Conservation (phyloP, 2,113 vertebrate species). For the Cynoglossus semilaevis region DNA sequence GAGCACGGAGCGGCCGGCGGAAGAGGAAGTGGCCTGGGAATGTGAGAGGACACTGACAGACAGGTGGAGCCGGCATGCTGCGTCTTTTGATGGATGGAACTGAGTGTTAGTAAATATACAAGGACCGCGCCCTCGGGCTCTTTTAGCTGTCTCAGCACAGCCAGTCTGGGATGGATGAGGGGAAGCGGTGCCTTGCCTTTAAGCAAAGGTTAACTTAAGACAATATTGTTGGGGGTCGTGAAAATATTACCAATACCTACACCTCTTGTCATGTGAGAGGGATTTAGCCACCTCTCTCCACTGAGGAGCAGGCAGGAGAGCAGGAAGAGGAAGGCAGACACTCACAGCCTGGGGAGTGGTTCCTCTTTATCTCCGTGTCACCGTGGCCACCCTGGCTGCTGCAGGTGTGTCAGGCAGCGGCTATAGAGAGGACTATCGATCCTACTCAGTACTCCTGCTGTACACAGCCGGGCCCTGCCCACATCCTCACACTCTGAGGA, state of each 20-base stretch:
- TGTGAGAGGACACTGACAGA: constrained; percentile 70
- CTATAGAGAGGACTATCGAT: constrained; percentile 68
- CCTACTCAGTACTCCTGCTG: constrained; percentile 57
- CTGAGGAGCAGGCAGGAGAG: constrained; percentile 18
- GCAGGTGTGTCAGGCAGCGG: constrained; percentile 65
- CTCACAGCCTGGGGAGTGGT: constrained; percentile 58
- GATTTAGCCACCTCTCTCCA: constrained; percentile 66
- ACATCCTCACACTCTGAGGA: constrained; percentile 58
- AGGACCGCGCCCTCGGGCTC: constrained; percentile 63
- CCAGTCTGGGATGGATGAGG: constrained; percentile 48
- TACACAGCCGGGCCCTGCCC: constrained; percentile 57
- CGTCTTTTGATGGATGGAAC: constrained; percentile 76
- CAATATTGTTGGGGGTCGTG: constrained; percentile 70
- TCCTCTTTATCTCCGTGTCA: constrained; percentile 71
- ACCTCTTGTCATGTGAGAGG: constrained; percentile 43
- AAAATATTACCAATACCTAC: constrained; percentile 67
- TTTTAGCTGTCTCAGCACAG: constrained; percentile 75
- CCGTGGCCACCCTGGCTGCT: constrained; percentile 63
- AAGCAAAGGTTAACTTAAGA: constrained; percentile 76
- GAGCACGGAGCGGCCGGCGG: constrained; percentile 27
- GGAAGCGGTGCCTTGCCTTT: constrained; percentile 32
- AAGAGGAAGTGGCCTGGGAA: constrained; percentile 65
- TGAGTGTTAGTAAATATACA: constrained; percentile 77
- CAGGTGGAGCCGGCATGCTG: constrained; percentile 63
- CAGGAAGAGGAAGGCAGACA: constrained; percentile 38